phyloP scores from a whole-genome alignment of 2,113 vertebrate genomes.

The Platanista minor region DNA sequence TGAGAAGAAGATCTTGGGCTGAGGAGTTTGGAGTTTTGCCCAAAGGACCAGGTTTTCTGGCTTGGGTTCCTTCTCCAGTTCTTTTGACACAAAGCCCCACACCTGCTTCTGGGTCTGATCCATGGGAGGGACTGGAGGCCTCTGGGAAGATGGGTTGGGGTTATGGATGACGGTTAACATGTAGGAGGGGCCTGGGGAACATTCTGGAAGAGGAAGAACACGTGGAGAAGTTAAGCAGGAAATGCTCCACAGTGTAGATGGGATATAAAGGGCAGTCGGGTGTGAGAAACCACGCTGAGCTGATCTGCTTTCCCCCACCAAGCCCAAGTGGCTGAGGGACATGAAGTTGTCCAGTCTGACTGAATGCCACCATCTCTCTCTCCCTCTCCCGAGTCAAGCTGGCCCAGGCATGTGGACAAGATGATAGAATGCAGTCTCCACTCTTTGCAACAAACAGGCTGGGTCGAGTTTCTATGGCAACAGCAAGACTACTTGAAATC shows the following conservation, averaged over 20 bases:
- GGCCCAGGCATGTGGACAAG: not conserved
- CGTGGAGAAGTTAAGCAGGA: not conserved
- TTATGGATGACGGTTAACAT: not conserved
- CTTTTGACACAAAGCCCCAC: not conserved
- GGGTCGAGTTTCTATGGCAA: slow-evolving; percentile 44
- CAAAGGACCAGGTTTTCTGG: not conserved
- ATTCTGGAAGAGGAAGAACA: not conserved
- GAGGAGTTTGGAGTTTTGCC: not conserved
- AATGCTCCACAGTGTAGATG: not conserved
- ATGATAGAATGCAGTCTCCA: not conserved
- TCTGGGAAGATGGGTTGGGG: not conserved
- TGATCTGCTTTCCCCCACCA: not conserved
- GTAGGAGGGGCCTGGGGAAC: not conserved
- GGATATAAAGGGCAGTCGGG: not conserved
- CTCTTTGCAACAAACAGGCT: not conserved
- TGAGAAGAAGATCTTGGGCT: not conserved
- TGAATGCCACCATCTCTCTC: not conserved
- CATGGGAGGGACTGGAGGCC: not conserved
- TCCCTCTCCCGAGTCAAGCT: not conserved
- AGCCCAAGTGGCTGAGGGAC: not conserved
- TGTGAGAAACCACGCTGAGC: not conserved
- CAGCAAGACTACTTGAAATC: not conserved
- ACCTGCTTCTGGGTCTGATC: not conserved
- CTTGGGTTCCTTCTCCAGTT: not conserved
- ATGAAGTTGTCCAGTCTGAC: not conserved